phyloP scores from a whole-genome alignment of 2,797 vertebrate species.

The Chiroxiphia lanceolata region DNA sequence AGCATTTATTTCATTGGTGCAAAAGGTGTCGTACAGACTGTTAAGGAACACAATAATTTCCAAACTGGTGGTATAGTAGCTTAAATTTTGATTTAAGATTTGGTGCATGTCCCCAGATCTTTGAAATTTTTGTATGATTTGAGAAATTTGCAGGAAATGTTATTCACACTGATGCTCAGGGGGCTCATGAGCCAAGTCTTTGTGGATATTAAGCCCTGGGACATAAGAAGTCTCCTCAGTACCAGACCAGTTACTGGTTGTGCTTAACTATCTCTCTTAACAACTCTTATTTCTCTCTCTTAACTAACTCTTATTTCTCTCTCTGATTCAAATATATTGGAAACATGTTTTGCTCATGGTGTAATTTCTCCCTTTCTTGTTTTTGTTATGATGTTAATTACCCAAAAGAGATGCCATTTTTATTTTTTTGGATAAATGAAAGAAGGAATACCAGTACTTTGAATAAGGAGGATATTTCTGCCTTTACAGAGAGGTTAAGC shows the following conservation, averaged over 20 bases:
- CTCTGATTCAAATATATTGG: not conserved
- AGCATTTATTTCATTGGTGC: not conserved
- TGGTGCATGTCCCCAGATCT: not conserved
- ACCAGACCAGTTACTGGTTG: not conserved
- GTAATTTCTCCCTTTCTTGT: not conserved
- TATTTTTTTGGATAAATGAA: not conserved
- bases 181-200: not conserved
- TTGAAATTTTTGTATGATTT: not conserved
- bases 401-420: not conserved
- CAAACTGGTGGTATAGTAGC: not conserved
- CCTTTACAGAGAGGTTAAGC: not conserved
- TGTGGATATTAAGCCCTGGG: not conserved
- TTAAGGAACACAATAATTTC: not conserved
- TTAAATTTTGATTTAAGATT: not conserved
- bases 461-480: not conserved
- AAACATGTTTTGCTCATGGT: not conserved
- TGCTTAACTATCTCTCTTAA: not conserved
- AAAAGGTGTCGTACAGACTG: too few species aligned
- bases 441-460: too few species aligned
- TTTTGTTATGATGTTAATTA: not conserved
- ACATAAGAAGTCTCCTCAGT: not conserved
- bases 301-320: too few species aligned
- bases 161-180: not conserved
- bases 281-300: too few species aligned
- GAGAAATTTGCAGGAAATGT: not conserved